These are phyloP conservation scores for Craniophora ligustri DNA, from an alignment of 2,888 invertebrate species.

Conservation along the genomic window DNA sequence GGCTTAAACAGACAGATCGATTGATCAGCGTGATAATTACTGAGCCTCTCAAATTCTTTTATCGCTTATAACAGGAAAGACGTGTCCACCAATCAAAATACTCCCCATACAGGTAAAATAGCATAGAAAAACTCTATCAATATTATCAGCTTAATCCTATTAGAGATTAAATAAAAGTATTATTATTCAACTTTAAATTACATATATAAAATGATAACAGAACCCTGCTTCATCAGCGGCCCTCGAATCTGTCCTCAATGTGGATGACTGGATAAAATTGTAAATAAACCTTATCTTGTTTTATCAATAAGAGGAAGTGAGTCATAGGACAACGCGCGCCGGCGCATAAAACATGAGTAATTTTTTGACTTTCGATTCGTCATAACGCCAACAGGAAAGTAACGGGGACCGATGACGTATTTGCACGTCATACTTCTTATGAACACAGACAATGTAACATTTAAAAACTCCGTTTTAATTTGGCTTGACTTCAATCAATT, in stretches of 20 bases:
- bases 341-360: conserved; percentile 49
- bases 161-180: conserved; percentile 17
- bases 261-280: conserved; percentile 35
- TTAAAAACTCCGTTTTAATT: neutral
- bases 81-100: no score
- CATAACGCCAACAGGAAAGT: conserved; percentile 32
- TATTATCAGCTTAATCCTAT: no score
- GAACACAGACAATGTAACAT: neutral
- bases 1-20: no score
- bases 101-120: no score
- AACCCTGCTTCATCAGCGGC: conserved; percentile 14
- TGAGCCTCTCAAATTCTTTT: no score
- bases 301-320: conserved; percentile 46
- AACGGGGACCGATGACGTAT: conserved; percentile 36
- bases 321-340: conserved; percentile 41
- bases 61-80: no score
- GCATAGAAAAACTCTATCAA: no score
- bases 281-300: conserved; percentile 44
- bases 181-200: conserved; percentile 17
- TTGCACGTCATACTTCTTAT: neutral
- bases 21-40: no score
- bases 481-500: neutral
- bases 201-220: conserved; percentile 23
- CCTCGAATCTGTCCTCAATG: no score
- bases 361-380: conserved; percentile 18